These are phyloP conservation scores for Cotesia congregata DNA, from an alignment of 2,888 invertebrate genomes.

Conservation along the genomic window DNA sequence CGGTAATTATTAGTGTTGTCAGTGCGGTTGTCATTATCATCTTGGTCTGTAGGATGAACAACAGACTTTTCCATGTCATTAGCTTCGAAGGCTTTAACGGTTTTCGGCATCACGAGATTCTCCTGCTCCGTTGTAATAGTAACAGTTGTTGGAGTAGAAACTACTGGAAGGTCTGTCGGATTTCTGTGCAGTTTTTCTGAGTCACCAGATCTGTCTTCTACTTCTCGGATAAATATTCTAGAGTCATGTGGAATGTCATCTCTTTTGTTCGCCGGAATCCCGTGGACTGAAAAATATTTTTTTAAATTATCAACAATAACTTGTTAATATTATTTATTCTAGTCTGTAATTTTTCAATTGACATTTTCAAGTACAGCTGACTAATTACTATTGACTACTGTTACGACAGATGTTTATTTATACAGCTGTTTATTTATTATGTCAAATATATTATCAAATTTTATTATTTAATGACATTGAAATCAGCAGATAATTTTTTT, in stretches of 20 bases:
- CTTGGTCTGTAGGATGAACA: slow-evolving; percentile 42
- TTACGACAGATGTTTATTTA: slow-evolving; percentile 25
- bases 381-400: not conserved
- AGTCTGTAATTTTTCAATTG: slow-evolving; percentile 40
- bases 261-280: slow-evolving; percentile 27
- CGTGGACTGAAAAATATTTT: slow-evolving; percentile 31
- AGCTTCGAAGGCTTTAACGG: slow-evolving; percentile 31
- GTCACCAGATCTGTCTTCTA: not conserved
- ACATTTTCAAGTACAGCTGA: slow-evolving; percentile 42
- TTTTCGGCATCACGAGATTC: not conserved
- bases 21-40: slow-evolving; percentile 19
- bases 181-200: slow-evolving; percentile 25
- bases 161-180: slow-evolving; percentile 5
- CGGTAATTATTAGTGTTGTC: not conserved
- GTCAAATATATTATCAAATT: slow-evolving; percentile 14
- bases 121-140: not conserved
- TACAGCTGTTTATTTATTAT: too few relatives aligned
- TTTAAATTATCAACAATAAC: slow-evolving; percentile 38
- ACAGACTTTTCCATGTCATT: slow-evolving; percentile 43
- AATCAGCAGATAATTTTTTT: too few relatives aligned
- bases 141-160: not conserved
- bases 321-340: slow-evolving; percentile 40
- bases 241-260: not conserved
- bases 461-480: slow-evolving; percentile 16
- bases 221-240: not conserved